A percentile compares a stretch with the other conserved stretches of the same genome.
These are phyloP conservation scores for Frieseomelitta varia DNA, from an alignment of 1,140 invertebrate genomes.

Conservation along the genomic window DNA sequence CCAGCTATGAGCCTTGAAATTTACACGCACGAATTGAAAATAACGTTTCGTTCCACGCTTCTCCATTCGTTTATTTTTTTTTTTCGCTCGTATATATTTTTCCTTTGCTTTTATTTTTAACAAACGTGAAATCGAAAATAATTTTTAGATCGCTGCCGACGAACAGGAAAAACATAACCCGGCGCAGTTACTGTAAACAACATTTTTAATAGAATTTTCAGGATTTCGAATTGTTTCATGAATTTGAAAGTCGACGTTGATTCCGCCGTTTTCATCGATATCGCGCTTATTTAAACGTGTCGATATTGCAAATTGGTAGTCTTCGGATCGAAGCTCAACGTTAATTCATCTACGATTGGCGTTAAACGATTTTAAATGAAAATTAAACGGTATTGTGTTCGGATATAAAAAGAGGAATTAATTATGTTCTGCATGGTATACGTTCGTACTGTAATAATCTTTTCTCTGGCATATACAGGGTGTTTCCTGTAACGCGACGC, in stretches of 20 bases:
- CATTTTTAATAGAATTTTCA: conserved; percentile 7
- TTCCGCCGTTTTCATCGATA: neutral
- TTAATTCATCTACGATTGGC: neutral
- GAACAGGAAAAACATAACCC: neutral
- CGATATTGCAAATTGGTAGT: neutral
- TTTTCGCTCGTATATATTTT: neutral
- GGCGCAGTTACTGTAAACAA: neutral
- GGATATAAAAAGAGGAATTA: neutral
- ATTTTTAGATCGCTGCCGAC: neutral
- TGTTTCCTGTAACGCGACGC: too few relatives aligned
- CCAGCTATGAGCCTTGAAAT: neutral
- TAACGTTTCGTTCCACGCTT: neutral
- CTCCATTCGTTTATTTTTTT: neutral
- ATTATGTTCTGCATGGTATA: neutral
- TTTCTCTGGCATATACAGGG: too few relatives aligned
- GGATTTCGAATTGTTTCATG: neutral
- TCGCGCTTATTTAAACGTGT: neutral
- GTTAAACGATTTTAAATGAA: neutral
- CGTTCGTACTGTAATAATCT: too few relatives aligned
- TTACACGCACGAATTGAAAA: neutral
- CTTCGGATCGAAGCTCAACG: neutral
- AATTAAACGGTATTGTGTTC: neutral
- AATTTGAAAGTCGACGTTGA: neutral
- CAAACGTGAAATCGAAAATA: neutral
- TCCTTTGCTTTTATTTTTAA: neutral